Evolutionary conservation across 2,113 vertebrate genomes (phyloP).

Genomic region (Oryzias woworae): DNA sequence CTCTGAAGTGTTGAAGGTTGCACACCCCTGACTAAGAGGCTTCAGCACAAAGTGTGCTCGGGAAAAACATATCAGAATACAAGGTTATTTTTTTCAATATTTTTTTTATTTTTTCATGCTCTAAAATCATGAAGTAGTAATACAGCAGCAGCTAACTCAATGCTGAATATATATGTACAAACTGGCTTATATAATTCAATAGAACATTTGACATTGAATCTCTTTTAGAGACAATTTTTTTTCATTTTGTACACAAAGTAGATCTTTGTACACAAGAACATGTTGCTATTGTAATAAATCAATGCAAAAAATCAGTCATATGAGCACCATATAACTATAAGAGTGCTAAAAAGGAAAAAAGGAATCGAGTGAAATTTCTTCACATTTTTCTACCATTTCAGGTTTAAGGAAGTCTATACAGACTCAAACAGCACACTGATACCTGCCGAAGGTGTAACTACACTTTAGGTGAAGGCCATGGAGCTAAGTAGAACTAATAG

Average conservation of each 20-base stretch:
- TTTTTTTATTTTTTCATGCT: slow-evolving; percentile 67
- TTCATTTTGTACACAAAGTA: slow-evolving; percentile 78
- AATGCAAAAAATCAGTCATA: slow-evolving; percentile 72
- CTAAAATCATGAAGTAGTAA: slow-evolving; percentile 46
- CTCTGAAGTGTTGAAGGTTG: too few relatives aligned
- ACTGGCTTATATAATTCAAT: slow-evolving; percentile 79
- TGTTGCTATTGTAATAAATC: slow-evolving; percentile 71
- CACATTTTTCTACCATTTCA: slow-evolving; percentile 35
- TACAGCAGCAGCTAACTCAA: slow-evolving; percentile 52
- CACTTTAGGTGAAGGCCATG: slow-evolving; percentile 45
- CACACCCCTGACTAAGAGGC: too few relatives aligned
- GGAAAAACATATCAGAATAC: not conserved
- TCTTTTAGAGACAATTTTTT: slow-evolving; percentile 81
- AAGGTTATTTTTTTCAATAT: not conserved
- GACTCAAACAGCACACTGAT: slow-evolving; percentile 66
- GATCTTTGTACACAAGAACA: slow-evolving; percentile 77
- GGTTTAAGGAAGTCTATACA: slow-evolving; percentile 69
- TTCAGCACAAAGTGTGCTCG: not conserved
- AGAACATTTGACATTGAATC: slow-evolving; percentile 81
- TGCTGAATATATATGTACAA: slow-evolving; percentile 62
- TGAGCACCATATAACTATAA: slow-evolving; percentile 74
- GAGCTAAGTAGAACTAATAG: slow-evolving; percentile 56
- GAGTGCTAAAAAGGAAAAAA: slow-evolving; percentile 12
- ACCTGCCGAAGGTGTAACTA: slow-evolving; percentile 59
- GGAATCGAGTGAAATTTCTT: slow-evolving; percentile 16